phyloP scores from a whole-genome alignment of 2,797 vertebrate genomes.

The Acrocephalus scirpaceus region DNA sequence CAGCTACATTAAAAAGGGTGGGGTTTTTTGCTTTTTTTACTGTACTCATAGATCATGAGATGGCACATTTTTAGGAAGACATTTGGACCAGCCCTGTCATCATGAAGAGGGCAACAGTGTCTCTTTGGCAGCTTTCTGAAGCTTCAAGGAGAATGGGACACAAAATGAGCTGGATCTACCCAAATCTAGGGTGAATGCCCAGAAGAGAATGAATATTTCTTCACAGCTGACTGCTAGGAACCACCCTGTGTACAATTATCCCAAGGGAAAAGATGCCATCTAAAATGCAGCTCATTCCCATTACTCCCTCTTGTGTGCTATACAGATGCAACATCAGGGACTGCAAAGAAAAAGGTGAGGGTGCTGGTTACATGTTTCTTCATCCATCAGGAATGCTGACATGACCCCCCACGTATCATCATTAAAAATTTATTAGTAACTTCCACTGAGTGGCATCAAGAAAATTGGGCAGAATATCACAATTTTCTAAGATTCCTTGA shows the following conservation, averaged over 20 bases:
- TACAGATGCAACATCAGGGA: not conserved
- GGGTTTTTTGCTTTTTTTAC: rapidly evolving
- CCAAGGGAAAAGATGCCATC: not conserved
- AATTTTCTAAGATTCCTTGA: not conserved
- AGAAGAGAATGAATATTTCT: not conserved
- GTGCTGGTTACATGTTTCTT: not conserved
- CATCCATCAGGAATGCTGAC: not conserved
- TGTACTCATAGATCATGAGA: not conserved
- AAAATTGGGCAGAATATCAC: not conserved
- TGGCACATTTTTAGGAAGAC: not conserved
- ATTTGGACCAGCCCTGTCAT: not conserved
- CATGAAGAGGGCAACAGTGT: not conserved
- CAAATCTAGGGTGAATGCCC: not conserved
- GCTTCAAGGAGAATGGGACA: not conserved
- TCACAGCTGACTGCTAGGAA: not conserved
- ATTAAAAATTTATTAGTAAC: not conserved
- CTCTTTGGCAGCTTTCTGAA: not conserved
- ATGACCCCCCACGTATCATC: not conserved
- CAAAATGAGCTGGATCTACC: not conserved
- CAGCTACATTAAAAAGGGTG: not conserved
- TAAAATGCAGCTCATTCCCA: not conserved
- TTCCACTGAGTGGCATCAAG: not conserved
- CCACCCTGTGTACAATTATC: not conserved
- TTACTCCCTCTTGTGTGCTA: not conserved
- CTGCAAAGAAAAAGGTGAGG: not conserved